phyloP scores from a whole-genome alignment of 2,113 vertebrate genomes.

The Mormyrus lacerda region DNA sequence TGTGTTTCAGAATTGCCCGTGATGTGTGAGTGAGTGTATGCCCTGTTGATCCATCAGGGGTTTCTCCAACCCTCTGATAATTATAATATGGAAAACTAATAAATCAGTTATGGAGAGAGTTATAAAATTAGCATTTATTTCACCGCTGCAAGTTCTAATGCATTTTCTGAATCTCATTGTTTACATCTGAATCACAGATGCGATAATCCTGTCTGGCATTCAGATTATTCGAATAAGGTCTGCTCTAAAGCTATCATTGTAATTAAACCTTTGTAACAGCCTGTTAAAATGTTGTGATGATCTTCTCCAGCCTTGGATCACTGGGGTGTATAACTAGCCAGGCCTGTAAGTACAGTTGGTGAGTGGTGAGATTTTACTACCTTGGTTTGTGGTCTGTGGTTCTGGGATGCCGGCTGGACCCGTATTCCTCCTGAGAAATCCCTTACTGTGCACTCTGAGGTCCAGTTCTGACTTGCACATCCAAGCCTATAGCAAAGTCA shows the following conservation, averaged over 20 bases:
- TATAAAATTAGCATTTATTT: neutral
- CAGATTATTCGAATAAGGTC: neutral
- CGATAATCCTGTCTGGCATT: neutral
- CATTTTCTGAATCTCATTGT: neutral
- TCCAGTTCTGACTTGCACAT: neutral
- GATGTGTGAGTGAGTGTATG: neutral
- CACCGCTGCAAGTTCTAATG: neutral
- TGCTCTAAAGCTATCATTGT: neutral
- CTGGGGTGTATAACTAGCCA: neutral
- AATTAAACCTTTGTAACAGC: neutral
- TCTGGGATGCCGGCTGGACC: neutral
- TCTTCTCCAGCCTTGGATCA: neutral
- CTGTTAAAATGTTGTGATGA: neutral
- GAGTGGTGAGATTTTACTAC: neutral
- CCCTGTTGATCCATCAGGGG: neutral
- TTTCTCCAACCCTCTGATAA: neutral
- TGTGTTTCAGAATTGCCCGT: neutral
- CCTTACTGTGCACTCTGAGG: neutral
- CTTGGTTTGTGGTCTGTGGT: slow-evolving; percentile 1
- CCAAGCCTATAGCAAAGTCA: neutral
- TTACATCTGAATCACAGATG: neutral
- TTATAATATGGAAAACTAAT: neutral
- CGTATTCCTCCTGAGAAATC: neutral
- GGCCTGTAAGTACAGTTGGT: neutral
- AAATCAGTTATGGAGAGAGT: neutral